Evolutionary conservation across 2,888 invertebrate species (phyloP), one percentile per base, ranked within the genome.

Genomic region (Meandrusa payeni): DNA sequence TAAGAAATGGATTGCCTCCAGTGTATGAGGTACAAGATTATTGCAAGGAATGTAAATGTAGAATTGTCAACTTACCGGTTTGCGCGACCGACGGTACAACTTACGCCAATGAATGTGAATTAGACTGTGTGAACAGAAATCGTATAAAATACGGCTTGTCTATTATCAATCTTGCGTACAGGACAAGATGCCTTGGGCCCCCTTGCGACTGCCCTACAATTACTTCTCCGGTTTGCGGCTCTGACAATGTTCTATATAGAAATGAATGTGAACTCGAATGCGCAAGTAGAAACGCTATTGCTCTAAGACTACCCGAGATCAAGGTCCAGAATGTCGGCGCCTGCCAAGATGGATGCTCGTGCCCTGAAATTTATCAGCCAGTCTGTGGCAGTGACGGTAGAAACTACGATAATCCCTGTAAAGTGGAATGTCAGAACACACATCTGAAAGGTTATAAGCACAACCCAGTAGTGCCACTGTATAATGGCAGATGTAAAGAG

Each of bases 21-120:
- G 24, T 57, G 3, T 13, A 12, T 2, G 33, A 23, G 22, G 23
- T 7, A 3, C 13, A 49, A 13, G 33, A 48, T 19, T n/a, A n/a
- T n/a, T 61, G 61, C 20, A 38, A 10, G 5, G 38, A 40, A 4
- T 57, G 56, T 10, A 27, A 42, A 3, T 61, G 60, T 28, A 52
- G 50, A 29, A 28, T 51, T 10, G 31, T 59, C 3, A 29, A 58
- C 23, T 26, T 54, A 2, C 61, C 61, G 0, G 67, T 74, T 0
- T 76, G 73, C 27, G 66, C 70, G 1, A 48, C 60, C 2, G 61
- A 70, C n/a, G 56, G 55, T 1, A 12, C 36, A 1, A 62, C 57
- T 1, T 62, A 57, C 11, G 39, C 51, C 0, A 59, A 57, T 20
- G 55, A 55, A 38, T 61, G 62, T 33, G 51, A 54, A 33, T 19